phyloP scores from a whole-genome alignment of 2,888 invertebrate species.

The Heliconius cydno region DNA sequence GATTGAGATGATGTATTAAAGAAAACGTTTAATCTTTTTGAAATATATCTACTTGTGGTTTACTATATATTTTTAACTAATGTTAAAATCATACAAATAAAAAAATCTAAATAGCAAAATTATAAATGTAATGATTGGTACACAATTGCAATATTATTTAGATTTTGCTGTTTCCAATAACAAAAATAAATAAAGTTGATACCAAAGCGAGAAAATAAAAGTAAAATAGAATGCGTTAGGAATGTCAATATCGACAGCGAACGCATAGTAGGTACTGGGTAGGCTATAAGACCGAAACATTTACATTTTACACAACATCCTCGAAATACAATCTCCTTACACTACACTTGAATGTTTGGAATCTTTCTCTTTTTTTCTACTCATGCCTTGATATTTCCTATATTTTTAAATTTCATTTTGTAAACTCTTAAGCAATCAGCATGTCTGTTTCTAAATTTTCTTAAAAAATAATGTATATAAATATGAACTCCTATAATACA shows the following conservation, averaged over 20 bases:
- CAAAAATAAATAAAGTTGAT: not conserved
- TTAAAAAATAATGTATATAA: not conserved
- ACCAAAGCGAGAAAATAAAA: not conserved
- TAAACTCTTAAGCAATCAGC: too few relatives aligned
- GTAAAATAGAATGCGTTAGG: slow-evolving; percentile 4
- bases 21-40: not conserved
- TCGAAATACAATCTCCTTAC: slow-evolving; percentile 9
- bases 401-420: not conserved
- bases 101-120: not conserved
- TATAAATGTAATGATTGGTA: not conserved
- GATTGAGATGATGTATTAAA: not conserved
- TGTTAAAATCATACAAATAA: not conserved
- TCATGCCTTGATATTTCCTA: not conserved
- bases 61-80: not conserved
- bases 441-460: not conserved
- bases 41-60: not conserved
- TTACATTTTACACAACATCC: slow-evolving; percentile 13
- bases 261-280: not conserved
- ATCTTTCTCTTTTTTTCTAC: not conserved
- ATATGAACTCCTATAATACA: not conserved
- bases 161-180: not conserved
- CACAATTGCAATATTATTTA: not conserved
- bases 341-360: not conserved
- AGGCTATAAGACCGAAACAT: slow-evolving; percentile 3
- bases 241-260: not conserved